These are phyloP conservation scores for Microcaecilia unicolor DNA, from an alignment of 2,797 vertebrate genomes.

Conservation along the genomic window DNA sequence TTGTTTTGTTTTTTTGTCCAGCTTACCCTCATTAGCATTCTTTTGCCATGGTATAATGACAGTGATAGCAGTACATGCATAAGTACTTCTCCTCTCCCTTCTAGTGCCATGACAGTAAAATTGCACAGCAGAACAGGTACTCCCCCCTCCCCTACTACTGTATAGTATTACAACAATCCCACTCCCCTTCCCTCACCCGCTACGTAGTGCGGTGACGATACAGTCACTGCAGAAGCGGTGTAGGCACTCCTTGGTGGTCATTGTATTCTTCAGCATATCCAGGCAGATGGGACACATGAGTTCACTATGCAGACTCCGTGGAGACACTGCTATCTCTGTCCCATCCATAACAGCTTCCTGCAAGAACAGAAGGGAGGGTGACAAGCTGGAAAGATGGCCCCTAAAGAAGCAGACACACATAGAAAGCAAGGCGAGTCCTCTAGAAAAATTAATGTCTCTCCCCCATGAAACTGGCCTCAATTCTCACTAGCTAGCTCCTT, in stretches of 20 bases:
- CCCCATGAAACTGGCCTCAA: no score
- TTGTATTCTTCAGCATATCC: slow-evolving; percentile 89
- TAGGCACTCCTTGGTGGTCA: slow-evolving; percentile 89
- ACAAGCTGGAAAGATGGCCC: neutral
- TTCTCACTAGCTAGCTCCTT: no score
- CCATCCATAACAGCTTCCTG: slow-evolving; percentile 82
- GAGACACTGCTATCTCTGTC: slow-evolving; percentile 80
- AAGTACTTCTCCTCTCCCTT: fast-evolving
- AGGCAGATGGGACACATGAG: slow-evolving; percentile 89
- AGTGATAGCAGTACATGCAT: no score
- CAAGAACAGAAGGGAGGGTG: neutral
- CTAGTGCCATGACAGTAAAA: no score
- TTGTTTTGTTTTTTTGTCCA: no score
- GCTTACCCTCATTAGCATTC: no score
- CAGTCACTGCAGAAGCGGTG: slow-evolving; percentile 86
- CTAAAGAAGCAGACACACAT: neutral
- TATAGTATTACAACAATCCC: no score
- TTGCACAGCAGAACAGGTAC: no score
- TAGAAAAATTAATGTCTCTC: no score
- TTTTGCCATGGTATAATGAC: no score
- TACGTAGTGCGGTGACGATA: slow-evolving; percentile 78
- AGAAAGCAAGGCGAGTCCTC: neutral
- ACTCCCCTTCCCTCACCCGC: no score
- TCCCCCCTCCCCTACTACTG: no score
- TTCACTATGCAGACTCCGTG: slow-evolving; percentile 79